Percentiles rank a stretch among this genome's conserved stretches.
phyloP scores from a whole-genome alignment of 1,140 invertebrate genomes.

The Diabrotica undecimpunctata region DNA sequence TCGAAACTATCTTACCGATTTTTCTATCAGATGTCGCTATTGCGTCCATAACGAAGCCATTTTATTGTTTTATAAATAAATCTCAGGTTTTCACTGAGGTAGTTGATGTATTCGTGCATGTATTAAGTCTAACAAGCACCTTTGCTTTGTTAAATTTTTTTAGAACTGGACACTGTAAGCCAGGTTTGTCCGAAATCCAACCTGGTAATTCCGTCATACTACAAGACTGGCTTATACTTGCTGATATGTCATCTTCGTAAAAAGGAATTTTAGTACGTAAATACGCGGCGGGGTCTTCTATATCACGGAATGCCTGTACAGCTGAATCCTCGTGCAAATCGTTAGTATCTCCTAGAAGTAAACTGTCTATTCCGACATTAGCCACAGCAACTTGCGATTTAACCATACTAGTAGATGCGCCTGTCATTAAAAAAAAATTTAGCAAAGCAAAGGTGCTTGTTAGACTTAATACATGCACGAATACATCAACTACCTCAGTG shows the following conservation, averaged over 20 bases:
- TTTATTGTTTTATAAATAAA: constrained; percentile 13
- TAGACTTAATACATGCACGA: neutral
- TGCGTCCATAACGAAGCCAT: no score
- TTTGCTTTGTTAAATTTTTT: neutral
- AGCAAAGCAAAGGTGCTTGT: neutral
- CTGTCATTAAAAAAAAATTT: constrained; percentile 21
- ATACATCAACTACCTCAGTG: neutral
- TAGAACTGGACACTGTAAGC: neutral
- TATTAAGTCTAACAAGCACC: neutral
- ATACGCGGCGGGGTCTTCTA: no score
- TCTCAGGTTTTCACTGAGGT: neutral
- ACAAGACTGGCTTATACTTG: no score
- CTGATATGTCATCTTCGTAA: no score
- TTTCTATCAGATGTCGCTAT: no score
- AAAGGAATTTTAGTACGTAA: no score
- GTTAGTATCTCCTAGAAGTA: neutral
- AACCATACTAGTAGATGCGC: constrained; percentile 19
- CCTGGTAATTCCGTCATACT: no score
- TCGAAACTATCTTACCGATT: no score
- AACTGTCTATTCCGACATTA: neutral
- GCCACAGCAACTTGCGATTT: neutral
- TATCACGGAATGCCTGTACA: neutral
- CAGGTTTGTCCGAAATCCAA: neutral
- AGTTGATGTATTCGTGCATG: neutral
- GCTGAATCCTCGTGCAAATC: neutral